Conservation (phyloP, 2,113 vertebrate genomes). For the Oenanthe oenanthe region DNA sequence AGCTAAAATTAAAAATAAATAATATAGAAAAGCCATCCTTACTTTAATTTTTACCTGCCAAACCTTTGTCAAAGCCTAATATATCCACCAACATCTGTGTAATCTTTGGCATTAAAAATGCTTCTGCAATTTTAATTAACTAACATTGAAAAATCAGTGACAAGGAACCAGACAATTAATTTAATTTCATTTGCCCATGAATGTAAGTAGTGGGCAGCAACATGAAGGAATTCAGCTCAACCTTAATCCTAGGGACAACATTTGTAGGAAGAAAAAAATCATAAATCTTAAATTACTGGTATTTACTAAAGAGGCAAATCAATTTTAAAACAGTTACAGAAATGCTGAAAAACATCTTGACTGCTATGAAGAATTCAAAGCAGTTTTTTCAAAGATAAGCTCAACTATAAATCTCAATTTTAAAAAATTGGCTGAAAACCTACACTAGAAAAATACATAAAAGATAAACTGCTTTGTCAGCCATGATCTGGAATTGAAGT, state of each 20-base stretch:
- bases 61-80: background rate
- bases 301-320: background rate
- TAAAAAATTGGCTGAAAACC: background rate
- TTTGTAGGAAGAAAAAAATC: background rate
- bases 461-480: background rate
- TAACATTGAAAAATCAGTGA: background rate
- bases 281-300: background rate
- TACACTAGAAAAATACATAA: background rate
- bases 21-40: background rate
- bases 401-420: background rate
- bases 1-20: background rate
- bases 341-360: background rate
- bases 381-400: background rate
- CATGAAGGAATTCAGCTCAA: background rate
- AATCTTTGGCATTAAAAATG: background rate
- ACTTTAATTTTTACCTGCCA: background rate
- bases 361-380: background rate
- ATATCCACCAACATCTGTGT: background rate
- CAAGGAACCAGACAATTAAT: background rate
- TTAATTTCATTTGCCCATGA: background rate
- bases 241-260: background rate
- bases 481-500: background rate
- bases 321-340: background rate
- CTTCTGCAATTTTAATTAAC: constrained; percentile 9
- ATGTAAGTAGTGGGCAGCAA: background rate